A percentile compares a stretch with the other conserved stretches of the same genome.
Conservation (phyloP, 1,140 invertebrate genomes). For the Drosophila trapezifrons region DNA sequence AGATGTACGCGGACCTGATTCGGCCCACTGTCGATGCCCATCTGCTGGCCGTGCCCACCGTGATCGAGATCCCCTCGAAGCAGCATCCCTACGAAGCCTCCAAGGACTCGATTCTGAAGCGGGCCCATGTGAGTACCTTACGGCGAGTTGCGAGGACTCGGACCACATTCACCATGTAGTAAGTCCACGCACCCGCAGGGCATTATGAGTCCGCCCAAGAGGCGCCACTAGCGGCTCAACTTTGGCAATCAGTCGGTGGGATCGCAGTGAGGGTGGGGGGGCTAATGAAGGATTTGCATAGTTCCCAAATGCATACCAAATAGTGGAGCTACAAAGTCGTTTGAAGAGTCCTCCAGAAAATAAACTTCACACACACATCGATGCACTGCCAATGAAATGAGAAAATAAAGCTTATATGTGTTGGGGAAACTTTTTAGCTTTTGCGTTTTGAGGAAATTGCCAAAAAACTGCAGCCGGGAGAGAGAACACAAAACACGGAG, state of each 20-base stretch:
- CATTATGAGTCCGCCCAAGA: constrained; percentile 40
- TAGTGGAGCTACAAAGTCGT: constrained; percentile 52
- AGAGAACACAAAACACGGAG: constrained; percentile 21
- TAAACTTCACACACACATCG: constrained; percentile 4
- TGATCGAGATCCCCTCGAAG: constrained; percentile 99
- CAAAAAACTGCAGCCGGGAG: constrained; percentile 45
- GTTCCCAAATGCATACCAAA: constrained; percentile 35
- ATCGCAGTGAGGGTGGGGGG: constrained; percentile 5
- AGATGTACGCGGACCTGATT: constrained; percentile 99
- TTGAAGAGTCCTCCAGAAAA: constrained; percentile 43
- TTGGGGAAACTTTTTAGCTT: constrained; percentile 71
- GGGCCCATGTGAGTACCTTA: constrained; percentile 90
- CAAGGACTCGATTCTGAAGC: constrained; percentile 98
- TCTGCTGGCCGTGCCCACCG: constrained; percentile 94
- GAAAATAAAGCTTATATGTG: constrained; percentile 47
- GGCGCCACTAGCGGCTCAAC: constrained; percentile 23
- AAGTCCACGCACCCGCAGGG: constrained; percentile 21
- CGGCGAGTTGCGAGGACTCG: background rate
- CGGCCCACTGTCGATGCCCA: constrained; percentile 97
- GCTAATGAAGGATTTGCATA: constrained; percentile 57
- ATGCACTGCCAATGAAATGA: constrained; percentile 28
- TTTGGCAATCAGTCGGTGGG: constrained; percentile 19
- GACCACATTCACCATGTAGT: background rate
- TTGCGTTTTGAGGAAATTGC: constrained; percentile 75
- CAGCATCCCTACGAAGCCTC: constrained; percentile 99